phyloP scores from a whole-genome alignment of 2,113 vertebrate species.

The Excalfactoria chinensis region DNA sequence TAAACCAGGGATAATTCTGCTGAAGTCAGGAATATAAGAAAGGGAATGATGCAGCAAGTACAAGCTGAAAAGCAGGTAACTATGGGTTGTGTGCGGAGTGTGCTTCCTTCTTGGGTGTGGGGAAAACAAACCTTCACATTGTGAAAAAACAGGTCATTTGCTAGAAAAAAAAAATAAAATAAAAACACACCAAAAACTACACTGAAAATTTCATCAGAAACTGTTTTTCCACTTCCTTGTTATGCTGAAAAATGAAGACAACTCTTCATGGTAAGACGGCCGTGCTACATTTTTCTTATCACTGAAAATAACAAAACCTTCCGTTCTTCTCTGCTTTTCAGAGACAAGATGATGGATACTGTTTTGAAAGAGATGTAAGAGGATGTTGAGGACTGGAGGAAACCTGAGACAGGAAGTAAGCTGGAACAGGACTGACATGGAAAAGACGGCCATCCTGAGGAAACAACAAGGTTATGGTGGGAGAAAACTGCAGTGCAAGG shows the following conservation, averaged over 20 bases:
- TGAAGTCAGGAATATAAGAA: not conserved
- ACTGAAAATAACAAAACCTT: not conserved
- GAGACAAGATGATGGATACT: not conserved
- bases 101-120: not conserved
- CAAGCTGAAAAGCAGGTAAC: rapidly evolving
- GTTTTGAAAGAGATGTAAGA: not conserved
- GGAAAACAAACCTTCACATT: not conserved
- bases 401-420: not conserved
- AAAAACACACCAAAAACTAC: not conserved
- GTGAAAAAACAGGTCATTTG: not conserved
- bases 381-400: not conserved
- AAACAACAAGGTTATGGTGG: not conserved
- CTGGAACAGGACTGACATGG: not conserved
- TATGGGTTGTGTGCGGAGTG: not conserved
- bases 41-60: rapidly evolving
- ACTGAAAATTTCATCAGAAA: not conserved
- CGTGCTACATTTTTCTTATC: not conserved
- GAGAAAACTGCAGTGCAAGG: not conserved
- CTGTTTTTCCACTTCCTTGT: not conserved
- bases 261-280: not conserved
- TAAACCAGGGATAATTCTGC: not conserved
- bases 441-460: not conserved
- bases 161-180: not conserved
- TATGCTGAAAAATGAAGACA: not conserved
- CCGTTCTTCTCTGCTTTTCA: not conserved